A percentile compares a stretch with the other conserved stretches of the same genome.
These are phyloP conservation scores for Dicrostonyx torquatus DNA, from an alignment of 2,797 vertebrate genomes.

Conservation along the genomic window DNA sequence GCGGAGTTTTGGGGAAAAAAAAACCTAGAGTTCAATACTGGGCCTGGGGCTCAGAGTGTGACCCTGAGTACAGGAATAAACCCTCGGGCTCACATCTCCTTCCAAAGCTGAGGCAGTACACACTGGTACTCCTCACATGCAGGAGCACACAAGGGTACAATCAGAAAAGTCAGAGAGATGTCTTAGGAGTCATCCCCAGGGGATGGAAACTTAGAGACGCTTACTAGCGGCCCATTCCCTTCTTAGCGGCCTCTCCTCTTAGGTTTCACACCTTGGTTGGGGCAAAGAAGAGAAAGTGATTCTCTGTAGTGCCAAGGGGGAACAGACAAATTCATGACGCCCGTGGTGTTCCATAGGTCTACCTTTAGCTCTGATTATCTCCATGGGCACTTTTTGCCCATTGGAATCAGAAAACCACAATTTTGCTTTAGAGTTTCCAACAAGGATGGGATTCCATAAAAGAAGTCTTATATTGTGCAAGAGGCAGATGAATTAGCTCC, in stretches of 20 bases:
- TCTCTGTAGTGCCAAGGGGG: neutral
- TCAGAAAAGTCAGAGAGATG: neutral
- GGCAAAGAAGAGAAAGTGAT: neutral
- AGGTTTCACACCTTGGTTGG: neutral
- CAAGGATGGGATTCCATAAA: neutral
- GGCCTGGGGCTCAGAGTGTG: neutral
- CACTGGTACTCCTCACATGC: neutral
- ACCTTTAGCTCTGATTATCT: fast-evolving
- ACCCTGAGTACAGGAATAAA: no score
- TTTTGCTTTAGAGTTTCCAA: neutral
- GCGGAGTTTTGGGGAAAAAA: neutral
- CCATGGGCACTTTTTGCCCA: neutral
- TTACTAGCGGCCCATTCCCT: neutral
- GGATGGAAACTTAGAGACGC: neutral
- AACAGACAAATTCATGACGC: fast-evolving
- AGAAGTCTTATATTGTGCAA: neutral
- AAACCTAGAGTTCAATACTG: neutral
- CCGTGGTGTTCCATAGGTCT: neutral
- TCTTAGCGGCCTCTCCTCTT: neutral
- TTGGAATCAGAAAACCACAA: neutral
- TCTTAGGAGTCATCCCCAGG: neutral
- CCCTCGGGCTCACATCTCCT: neutral
- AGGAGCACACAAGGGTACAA: neutral
- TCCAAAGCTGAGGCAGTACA: no score
- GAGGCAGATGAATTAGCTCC: neutral